Percentiles rank a stretch among this genome's conserved stretches.
phyloP scores from a whole-genome alignment of 2,113 vertebrate species.

The Sinocyclocheilus rhinocerous region DNA sequence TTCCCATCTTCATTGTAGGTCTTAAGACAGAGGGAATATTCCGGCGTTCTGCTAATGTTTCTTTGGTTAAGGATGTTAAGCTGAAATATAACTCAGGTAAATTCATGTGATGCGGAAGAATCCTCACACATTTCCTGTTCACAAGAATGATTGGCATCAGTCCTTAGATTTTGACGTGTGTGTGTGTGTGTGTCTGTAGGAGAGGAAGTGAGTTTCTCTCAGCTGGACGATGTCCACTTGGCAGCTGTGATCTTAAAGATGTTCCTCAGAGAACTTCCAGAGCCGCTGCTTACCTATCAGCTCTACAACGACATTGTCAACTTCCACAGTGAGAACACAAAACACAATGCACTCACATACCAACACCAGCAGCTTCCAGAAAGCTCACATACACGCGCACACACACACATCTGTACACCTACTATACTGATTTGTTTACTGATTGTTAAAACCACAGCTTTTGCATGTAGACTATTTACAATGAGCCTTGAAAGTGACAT shows the following conservation, averaged over 20 bases:
- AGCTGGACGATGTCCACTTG: constrained; percentile 89
- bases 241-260: constrained; percentile 96
- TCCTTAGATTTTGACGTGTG: neutral
- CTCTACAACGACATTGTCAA: constrained; percentile 91
- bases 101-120: constrained; percentile 7
- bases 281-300: constrained; percentile 91
- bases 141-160: neutral
- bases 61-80: constrained; percentile 89
- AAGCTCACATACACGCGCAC: neutral
- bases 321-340: constrained; percentile 81
- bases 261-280: constrained; percentile 92
- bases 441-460: neutral
- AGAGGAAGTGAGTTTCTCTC: constrained; percentile 79
- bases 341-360: neutral
- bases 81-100: constrained; percentile 93
- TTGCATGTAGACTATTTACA: neutral
- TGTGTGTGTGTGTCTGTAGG: constrained; percentile 71
- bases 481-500: neutral
- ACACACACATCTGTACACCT: neutral
- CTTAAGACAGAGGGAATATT: constrained; percentile 93
- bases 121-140: neutral
- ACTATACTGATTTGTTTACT: neutral
- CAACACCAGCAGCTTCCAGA: neutral
- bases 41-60: constrained; percentile 92
- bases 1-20: constrained; percentile 70